phyloP scores from a whole-genome alignment of 2,113 vertebrate genomes.

The Corydoras maculifer region DNA sequence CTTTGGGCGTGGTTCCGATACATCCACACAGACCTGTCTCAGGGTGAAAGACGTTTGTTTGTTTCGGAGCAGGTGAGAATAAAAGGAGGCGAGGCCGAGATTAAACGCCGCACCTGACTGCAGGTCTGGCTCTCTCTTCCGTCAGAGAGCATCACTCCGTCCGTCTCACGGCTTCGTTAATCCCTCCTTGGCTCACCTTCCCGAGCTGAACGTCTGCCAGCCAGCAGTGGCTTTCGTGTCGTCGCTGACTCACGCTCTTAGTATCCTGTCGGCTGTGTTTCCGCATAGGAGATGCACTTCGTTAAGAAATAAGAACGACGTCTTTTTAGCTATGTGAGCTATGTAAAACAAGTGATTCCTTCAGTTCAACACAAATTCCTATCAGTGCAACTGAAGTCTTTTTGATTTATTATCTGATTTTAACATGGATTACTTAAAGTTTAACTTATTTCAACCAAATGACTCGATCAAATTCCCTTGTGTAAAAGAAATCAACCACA shows the following conservation, averaged over 20 bases:
- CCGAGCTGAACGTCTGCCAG: background rate
- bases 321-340: background rate
- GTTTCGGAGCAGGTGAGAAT: background rate
- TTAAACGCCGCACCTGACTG: background rate
- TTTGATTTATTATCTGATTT: too few relatives aligned
- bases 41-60: background rate
- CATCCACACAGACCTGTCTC: too few relatives aligned
- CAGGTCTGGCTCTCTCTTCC: background rate
- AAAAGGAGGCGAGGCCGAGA: background rate
- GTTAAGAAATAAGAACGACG: constrained; percentile 4
- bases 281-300: constrained; percentile 7
- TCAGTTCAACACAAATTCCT: too few relatives aligned
- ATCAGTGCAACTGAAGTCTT: too few relatives aligned
- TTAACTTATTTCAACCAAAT: too few relatives aligned
- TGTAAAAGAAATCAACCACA: too few relatives aligned
- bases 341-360: background rate
- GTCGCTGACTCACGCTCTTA: constrained; percentile 1
- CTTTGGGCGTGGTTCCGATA: too few relatives aligned
- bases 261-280: constrained; percentile 4
- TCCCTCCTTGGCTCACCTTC: constrained; percentile 5
- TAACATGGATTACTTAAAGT: too few relatives aligned
- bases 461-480: too few relatives aligned
- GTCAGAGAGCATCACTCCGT: background rate
- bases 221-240: background rate
- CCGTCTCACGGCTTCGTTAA: background rate